phyloP scores from a whole-genome alignment of 2,888 invertebrate species.

The Philereme transversata region DNA sequence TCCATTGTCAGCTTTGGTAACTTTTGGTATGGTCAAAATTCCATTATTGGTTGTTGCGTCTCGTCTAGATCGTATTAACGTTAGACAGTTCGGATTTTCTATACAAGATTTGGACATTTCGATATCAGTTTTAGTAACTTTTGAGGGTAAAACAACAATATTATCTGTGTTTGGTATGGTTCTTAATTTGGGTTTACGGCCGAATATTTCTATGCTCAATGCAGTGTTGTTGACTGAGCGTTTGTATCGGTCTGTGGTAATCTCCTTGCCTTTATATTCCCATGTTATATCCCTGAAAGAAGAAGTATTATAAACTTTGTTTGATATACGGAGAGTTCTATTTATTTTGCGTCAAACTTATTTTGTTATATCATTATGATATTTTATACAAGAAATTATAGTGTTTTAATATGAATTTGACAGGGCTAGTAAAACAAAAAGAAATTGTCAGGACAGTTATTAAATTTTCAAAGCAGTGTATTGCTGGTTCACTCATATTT shows the following conservation, averaged over 20 bases:
- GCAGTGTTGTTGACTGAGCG: constrained; percentile 61
- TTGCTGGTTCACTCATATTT: too few species aligned
- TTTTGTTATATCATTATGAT: too few species aligned
- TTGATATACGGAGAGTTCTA: too few species aligned
- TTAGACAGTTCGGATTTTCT: constrained; percentile 1
- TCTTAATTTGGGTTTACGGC: constrained; percentile 76
- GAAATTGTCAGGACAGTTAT: too few species aligned
- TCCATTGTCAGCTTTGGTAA: constrained; percentile 87
- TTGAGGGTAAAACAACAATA: background rate
- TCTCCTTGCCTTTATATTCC: constrained; percentile 78
- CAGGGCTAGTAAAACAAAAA: too few species aligned
- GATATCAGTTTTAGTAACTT: background rate
- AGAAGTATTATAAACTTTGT: background rate
- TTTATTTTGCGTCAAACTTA: too few species aligned
- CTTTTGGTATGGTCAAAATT: constrained; percentile 83
- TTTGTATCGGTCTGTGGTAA: constrained; percentile 67
- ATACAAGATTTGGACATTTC: background rate
- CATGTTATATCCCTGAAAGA: constrained; percentile 75
- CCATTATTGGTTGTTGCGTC: constrained; percentile 72
- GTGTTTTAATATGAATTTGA: too few species aligned
- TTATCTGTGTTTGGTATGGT: background rate
- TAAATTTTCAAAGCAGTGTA: too few species aligned
- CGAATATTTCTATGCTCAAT: constrained; percentile 73
- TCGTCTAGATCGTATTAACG: constrained; percentile 45
- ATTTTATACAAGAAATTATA: too few species aligned